A percentile compares a stretch with the other conserved stretches of the same genome.
phyloP scores from a whole-genome alignment of 2,888 invertebrate genomes.

The Nycteola revayana region DNA sequence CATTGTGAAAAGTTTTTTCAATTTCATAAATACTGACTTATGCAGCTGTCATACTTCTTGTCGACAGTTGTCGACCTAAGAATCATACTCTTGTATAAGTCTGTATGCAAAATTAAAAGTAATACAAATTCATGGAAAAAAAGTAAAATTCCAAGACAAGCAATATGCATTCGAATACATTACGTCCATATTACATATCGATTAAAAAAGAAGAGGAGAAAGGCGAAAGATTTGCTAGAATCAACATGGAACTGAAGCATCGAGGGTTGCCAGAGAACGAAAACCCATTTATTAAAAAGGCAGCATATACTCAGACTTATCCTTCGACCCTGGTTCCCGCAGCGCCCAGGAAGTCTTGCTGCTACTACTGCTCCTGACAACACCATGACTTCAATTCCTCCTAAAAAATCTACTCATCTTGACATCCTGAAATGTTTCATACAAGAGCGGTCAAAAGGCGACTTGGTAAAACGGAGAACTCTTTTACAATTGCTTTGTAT shows the following conservation, averaged over 20 bases:
- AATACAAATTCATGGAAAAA: too few species aligned
- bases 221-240: conserved; percentile 63
- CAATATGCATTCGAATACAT: conserved; percentile 60
- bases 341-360: conserved; percentile 60
- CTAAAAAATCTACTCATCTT: too few species aligned
- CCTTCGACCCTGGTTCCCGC: conserved; percentile 63
- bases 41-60: too few species aligned
- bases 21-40: too few species aligned
- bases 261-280: conserved; percentile 37
- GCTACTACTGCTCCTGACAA: conserved; percentile 55
- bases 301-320: conserved; percentile 63
- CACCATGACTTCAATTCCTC: conserved; percentile 10
- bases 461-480: conserved; percentile 28
- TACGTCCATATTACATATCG: conserved; percentile 63
- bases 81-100: too few species aligned
- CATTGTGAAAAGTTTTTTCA: too few species aligned
- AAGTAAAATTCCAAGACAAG: too few species aligned
- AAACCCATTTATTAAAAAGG: conserved; percentile 63
- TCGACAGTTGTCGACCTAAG: too few species aligned
- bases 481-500: conserved; percentile 45
- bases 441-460: neutral
- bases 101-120: too few species aligned
- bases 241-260: conserved; percentile 70
- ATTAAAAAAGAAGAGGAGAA: conserved; percentile 72
- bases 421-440: too few species aligned